Evolutionary conservation across 2,797 vertebrate species (phyloP), one percentile per base, ranked within the genome.

Genomic region (Coendou prehensilis): DNA sequence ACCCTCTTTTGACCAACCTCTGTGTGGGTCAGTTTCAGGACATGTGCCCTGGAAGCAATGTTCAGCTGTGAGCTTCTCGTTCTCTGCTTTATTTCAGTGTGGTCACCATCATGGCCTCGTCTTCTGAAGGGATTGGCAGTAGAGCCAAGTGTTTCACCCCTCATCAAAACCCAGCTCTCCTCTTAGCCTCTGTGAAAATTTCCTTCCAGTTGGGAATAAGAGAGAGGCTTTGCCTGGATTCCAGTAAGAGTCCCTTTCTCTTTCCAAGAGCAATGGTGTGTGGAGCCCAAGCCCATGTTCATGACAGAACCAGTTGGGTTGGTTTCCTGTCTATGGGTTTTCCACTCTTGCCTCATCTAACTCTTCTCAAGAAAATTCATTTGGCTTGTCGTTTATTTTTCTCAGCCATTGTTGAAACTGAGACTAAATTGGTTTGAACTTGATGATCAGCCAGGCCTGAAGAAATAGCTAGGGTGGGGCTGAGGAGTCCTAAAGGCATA

Each of bases 331-430:
- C 54, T 28, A 1, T 73, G 85, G 56, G 26, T 56, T 93, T 95
- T 96, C 57, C 33, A 78, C 17, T 57, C 37, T 95, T 92, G 82
- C 52, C 47, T 96, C 83, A 52, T 67, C 47, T 76, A 22, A 89
- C 13, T 86, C 57, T 69, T 83, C 67, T 45, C n/a, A 73, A 73
- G 94, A 73, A 93, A 81, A 78, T 47, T 71, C 8, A 2, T 79
- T 92, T 61, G 37, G 57, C 26, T 71, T 91, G n/a, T 91, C 82
- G 52, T 91, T 83, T 45, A 33, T 57, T 93, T 91, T 96, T 67
- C 87, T 87, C 61, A 92, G 67, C 33, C 28, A 61, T 59, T 95
- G 7, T 79, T 96, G 41, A 91, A 96, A 82, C 52, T 37, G 56
- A 78, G 57, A 33, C 83, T 93, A 93, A 91, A 30, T 14, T 86